Evolutionary conservation across 2,888 invertebrate species (phyloP), one percentile per base, ranked within the genome.

Genomic region (Parnassius smintheus): DNA sequence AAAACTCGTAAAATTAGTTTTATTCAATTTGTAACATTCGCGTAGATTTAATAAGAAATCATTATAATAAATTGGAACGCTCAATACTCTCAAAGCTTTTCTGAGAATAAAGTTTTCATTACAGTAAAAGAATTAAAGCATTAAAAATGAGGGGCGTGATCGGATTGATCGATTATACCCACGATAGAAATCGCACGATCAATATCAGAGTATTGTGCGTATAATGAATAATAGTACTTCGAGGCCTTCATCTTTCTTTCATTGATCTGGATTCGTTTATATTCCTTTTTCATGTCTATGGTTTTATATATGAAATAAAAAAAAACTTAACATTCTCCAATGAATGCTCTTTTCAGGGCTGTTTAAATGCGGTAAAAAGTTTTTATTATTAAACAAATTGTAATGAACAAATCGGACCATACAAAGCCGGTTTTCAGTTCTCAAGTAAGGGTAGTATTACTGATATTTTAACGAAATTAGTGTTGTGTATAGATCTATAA

Each of bases 101-200:
- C 35, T 35, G 35, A 56, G 54, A 12, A 55, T 58, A 50, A 44
- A 62, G 62, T 59, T 62, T 55, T 62, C 54, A 57, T 54, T 62
- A 44, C 9, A 25, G 50, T 45, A 62, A 62, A 61, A 49, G 25
- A 62, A 62, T 50, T 45, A 22, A 54, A 13, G 8, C 12, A 45
- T 55, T 9, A 54, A 66, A 64, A 56, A 61, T 66, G 57, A 49
- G 60, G 65, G 70, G 70, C 70, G 70, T 72, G 65, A 72, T 69
- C 65, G 56, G 66, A 66, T 67, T 73, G 72, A 72, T 75, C 70
- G 72, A 73, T 74, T 70, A 69, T 70, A 66, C 49, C 22, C 65
- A 59, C 65, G 70, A 75, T 70, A 70, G 65, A 67, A 69, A 69
- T 73, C 68, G 62, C 62, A 64, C 67, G 70, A 70, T 72, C 70